Evolutionary conservation across 2,797 vertebrate species (phyloP).

Genomic region (Dipus sagitta): DNA sequence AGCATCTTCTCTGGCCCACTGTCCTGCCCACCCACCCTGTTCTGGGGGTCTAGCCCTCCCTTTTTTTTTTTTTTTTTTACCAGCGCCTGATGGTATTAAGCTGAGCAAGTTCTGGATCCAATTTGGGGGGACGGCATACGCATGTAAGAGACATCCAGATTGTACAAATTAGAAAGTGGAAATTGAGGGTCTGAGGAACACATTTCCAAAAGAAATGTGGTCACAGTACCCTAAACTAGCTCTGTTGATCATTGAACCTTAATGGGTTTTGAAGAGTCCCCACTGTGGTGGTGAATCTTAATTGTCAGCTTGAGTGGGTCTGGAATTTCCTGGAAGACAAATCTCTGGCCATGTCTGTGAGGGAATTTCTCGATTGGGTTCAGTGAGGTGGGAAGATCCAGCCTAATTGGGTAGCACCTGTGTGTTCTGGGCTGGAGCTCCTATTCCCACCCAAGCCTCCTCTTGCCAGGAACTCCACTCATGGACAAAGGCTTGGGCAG

Average conservation of each 20-base stretch:
- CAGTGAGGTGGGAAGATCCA: too few relatives aligned
- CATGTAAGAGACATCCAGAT: neutral
- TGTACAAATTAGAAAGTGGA: neutral
- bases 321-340: too few relatives aligned
- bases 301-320: too few relatives aligned
- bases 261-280: too few relatives aligned
- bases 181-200: neutral
- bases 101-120: neutral
- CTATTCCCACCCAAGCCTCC: too few relatives aligned
- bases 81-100: neutral
- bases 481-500: fast-evolving
- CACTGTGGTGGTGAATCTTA: too few relatives aligned
- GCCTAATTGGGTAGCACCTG: neutral
- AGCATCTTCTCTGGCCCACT: too few relatives aligned
- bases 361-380: too few relatives aligned
- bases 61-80: too few relatives aligned
- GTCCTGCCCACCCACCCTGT: neutral
- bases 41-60: too few relatives aligned
- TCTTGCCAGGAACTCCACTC: fast-evolving
- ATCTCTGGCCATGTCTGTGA: too few relatives aligned
- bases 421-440: fast-evolving
- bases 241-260: neutral
- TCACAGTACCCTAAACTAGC: fast-evolving
- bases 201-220: fast-evolving
- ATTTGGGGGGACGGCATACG: too few relatives aligned